Conservation (phyloP, 64 coral and sea anemone genomes). For the Acropora tenuis region DNA sequence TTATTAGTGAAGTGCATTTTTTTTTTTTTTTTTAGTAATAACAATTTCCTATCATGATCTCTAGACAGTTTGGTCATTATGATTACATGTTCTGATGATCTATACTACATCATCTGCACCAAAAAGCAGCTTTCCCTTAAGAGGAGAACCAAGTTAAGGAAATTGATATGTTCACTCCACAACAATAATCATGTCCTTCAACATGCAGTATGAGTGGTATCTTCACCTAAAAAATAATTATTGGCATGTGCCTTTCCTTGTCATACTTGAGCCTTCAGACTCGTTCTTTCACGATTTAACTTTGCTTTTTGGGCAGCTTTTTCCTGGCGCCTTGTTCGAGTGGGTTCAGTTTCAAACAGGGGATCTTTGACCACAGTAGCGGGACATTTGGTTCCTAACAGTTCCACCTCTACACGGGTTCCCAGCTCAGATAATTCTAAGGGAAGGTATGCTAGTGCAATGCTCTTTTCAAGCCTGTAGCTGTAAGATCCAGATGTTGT, state of each 20-base stretch:
- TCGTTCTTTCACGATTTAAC: not conserved
- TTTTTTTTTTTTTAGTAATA: no score
- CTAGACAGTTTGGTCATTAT: no score
- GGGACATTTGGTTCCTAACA: conserved; percentile 77
- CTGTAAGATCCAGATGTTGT: conserved; percentile 90
- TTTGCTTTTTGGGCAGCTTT: conserved; percentile 54
- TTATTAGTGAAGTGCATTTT: no score
- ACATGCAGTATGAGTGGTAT: no score
- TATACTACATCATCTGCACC: no score
- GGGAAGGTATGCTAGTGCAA: conserved; percentile 83
- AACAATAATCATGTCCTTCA: no score
- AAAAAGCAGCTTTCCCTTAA: no score
- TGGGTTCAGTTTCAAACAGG: conserved; percentile 86
- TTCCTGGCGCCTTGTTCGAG: conserved; percentile 60
- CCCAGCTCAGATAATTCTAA: conserved; percentile 75
- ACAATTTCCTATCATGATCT: no score
- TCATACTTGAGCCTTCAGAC: not conserved
- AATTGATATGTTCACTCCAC: no score
- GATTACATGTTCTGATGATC: no score
- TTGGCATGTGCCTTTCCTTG: not conserved
- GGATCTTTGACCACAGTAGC: conserved; percentile 87
- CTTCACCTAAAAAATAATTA: not conserved
- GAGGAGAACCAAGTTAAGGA: no score
- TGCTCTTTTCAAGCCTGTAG: conserved; percentile 85
- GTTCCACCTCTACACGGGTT: conserved; percentile 82